Evolutionary conservation across 2,797 vertebrate genomes (phyloP), one percentile per base, ranked within the genome.

Genomic region (Typhlichthys subterraneus): DNA sequence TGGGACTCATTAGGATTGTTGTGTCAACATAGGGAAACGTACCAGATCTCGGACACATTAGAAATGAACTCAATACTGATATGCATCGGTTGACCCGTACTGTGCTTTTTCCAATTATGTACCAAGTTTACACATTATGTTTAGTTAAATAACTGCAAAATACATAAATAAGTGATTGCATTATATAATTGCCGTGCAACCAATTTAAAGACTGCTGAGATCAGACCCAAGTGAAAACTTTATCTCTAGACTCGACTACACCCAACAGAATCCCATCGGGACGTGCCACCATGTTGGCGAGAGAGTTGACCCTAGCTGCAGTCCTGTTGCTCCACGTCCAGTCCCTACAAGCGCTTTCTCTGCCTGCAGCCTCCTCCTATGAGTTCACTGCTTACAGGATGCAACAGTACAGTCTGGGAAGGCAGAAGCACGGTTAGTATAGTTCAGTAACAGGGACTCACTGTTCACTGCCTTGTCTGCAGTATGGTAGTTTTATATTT

Each of bases 381-480:
- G 91, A 93, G 86, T 94, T 94, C 77, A 92, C 80, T 0, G 92
- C 90, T 47, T 94, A 91, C 79, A 88, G 93, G 83, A 94, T 94
- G 93, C 93, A 94, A 56, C 93, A 94, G 58, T 94, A 89, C 83
- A 84, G 89, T 61, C 17, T 94, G 63, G 85, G 69, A 12, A 88
- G 89, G 8, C 79, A 88, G 4, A 91, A 87, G 67, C 71, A 88
- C 5, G 92, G 93, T 94, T 75, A 65, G 59, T 57, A 59, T 13
- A 47, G 33, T 33, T 17, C 15, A 17, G 15, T 17, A 17, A 17
- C 15, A 17, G 15, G 15, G 1, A 17, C 15, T 17, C 15, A 17
- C 47, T 10, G 9, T 12, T 14, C 12, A 46, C 1, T 2, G 3
- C 7, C 33, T 38, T 12, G 54, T 31, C 9, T 4, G 54, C n/a